Evolutionary conservation across 1,140 invertebrate species (phyloP), one percentile per base, ranked within the genome.

Genomic region (Littorina saxatilis): DNA sequence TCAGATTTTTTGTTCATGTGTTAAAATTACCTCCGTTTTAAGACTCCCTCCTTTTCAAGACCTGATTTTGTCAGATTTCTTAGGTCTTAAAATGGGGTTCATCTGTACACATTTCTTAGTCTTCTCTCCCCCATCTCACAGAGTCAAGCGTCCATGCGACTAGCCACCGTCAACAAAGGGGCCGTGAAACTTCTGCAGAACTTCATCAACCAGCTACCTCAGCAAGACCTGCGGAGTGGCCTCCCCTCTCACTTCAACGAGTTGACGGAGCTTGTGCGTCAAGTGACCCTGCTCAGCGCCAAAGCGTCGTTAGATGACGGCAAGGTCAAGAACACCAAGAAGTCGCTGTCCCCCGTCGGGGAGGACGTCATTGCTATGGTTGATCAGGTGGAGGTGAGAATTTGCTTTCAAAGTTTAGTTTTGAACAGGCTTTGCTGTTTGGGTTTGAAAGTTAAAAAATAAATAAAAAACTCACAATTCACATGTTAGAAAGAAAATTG

Each of bases 171-270:
- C 35, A 86, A 90, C 79, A 79, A 89, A 29, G 87, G 87, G 7
- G 87, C 87, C 5, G 85, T 88, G n/a, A 82, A 87, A 63, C 81
- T 87, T 0, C 83, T 91, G 17, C 90, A 91, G 81, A 76, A 84
- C 17, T 91, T 91, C 80, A 87, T 91, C 4, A 86, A 85, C 58
- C 84, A 89, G 40, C 80, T 91, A 1, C 88, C 88, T 20, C 82
- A 87, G 47, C 87, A 89, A 47, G 87, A 90, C 68, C 81, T 90
- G 37, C 80, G 80, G n/a, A 47, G 70, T 39, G 89, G 90, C 32
- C 85, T 90, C 9, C 90, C 90, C 9, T 70, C 84, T n/a, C 81
- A 80, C 40, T 90, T 87, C 82, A 84, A 87, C 58, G 89, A 91
- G 50, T 76, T 91, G 47, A 79, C 88, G 13, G 79, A 86, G 1